Percentiles rank a stretch among this genome's conserved stretches.
These are phyloP conservation scores for Cepaea hortensis DNA, from an alignment of 2,888 invertebrate species.

Conservation along the genomic window DNA sequence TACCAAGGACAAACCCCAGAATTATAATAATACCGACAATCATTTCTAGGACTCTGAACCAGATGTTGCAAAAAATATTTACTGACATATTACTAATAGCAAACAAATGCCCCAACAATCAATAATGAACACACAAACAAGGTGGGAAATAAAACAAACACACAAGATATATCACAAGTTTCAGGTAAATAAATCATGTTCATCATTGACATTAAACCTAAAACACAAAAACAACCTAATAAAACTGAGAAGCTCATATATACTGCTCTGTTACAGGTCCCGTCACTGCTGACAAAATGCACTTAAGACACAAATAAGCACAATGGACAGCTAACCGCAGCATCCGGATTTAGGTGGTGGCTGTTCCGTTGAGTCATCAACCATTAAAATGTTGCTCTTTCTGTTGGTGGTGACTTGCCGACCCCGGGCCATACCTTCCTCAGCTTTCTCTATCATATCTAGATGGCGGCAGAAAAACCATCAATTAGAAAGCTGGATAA, in stretches of 20 bases:
- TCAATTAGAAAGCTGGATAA: background rate
- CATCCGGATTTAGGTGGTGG: slow-evolving; percentile 60
- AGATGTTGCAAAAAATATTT: no score
- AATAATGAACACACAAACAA: no score
- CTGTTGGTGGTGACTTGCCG: slow-evolving; percentile 52
- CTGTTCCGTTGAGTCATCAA: slow-evolving; percentile 63
- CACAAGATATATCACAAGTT: no score
- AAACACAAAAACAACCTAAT: no score
- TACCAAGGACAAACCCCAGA: no score
- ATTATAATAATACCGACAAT: no score
- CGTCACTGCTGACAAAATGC: background rate
- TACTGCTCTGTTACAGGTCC: background rate
- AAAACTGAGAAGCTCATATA: background rate
- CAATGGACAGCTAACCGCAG: slow-evolving; percentile 51
- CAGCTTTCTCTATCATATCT: slow-evolving; percentile 71
- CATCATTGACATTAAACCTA: no score
- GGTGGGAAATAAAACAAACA: no score
- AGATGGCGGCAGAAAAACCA: slow-evolving; percentile 1
- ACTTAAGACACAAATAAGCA: background rate
- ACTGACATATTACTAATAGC: no score
- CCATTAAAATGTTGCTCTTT: slow-evolving; percentile 67
- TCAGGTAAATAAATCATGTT: no score
- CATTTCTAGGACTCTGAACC: no score
- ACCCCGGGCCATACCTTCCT: slow-evolving; percentile 43
- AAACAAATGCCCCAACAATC: no score